A percentile compares a stretch with the other conserved stretches of the same genome.
Evolutionary conservation across 2,113 vertebrate genomes (phyloP).

Genomic region (Albula glossodonta): DNA sequence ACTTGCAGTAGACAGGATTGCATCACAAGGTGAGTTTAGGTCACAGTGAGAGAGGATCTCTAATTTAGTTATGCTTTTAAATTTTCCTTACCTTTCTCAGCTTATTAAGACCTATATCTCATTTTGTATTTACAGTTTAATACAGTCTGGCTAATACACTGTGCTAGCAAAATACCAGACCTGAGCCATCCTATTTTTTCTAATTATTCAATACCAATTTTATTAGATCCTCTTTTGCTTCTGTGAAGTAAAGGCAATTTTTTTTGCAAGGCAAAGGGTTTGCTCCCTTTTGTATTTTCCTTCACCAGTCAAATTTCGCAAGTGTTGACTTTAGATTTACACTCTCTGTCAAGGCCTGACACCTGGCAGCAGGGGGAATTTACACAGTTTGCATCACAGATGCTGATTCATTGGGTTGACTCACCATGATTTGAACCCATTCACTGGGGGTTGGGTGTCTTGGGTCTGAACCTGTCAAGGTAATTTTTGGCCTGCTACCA

Average conservation of each 20-base stretch:
- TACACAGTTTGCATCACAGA: background rate
- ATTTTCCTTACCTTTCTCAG: too few species aligned
- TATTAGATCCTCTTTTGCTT: background rate
- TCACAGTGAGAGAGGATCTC: background rate
- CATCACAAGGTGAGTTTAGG: too few species aligned
- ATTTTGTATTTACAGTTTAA: too few species aligned
- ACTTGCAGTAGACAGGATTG: background rate
- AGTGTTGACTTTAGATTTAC: background rate
- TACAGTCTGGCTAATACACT: too few species aligned
- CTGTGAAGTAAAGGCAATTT: background rate
- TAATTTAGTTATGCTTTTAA: background rate
- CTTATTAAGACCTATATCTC: too few species aligned
- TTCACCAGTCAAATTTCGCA: background rate
- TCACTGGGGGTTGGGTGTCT: background rate
- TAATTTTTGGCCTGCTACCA: background rate
- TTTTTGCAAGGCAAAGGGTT: background rate
- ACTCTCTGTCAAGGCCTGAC: background rate
- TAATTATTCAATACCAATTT: background rate
- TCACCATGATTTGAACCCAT: background rate
- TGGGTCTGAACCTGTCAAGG: background rate
- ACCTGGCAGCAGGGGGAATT: background rate
- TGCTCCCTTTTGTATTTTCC: background rate
- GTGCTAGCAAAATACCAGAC: too few species aligned
- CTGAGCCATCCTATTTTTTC: too few species aligned
- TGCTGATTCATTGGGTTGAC: background rate